A percentile compares a stretch with the other conserved stretches of the same genome.
phyloP scores from a whole-genome alignment of 2,888 invertebrate species.

The Mystacides longicornis region DNA sequence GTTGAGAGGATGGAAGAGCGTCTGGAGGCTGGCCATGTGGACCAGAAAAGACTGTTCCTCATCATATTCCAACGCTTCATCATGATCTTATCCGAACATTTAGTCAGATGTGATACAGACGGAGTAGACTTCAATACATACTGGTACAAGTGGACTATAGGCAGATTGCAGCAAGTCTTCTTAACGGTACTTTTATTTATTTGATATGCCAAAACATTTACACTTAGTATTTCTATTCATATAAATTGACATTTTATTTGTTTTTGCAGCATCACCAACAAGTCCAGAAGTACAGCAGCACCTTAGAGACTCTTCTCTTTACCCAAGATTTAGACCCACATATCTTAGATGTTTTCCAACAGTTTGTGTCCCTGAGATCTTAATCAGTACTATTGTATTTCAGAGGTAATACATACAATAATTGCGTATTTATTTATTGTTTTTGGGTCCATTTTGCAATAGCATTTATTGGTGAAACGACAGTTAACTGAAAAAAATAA shows the following conservation, averaged over 20 bases:
- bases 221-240: neutral
- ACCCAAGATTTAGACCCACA: conserved; percentile 94
- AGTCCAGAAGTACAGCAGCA: conserved; percentile 93
- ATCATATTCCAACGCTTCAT: conserved; percentile 98
- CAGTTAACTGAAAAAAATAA: too few species aligned
- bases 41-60: conserved; percentile 93
- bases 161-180: conserved; percentile 91
- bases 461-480: too few species aligned
- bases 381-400: conserved; percentile 35
- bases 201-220: neutral
- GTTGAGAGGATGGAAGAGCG: conserved; percentile 95
- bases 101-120: conserved; percentile 89
- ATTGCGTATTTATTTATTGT: too few species aligned
- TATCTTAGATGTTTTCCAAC: conserved; percentile 94
- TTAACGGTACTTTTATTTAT: conserved; percentile 65
- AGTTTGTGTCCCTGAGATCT: conserved; percentile 85
- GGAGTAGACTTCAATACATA: conserved; percentile 87
- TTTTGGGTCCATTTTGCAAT: too few species aligned
- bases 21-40: conserved; percentile 87
- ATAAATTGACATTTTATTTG: neutral
- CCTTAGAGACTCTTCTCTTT: conserved; percentile 90
- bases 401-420: too few species aligned
- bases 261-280: conserved; percentile 88
- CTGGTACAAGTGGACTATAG: conserved; percentile 96
- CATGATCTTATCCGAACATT: conserved; percentile 94